Evolutionary conservation across 2,113 vertebrate genomes (phyloP).

Genomic region (Peromyscus californicus): DNA sequence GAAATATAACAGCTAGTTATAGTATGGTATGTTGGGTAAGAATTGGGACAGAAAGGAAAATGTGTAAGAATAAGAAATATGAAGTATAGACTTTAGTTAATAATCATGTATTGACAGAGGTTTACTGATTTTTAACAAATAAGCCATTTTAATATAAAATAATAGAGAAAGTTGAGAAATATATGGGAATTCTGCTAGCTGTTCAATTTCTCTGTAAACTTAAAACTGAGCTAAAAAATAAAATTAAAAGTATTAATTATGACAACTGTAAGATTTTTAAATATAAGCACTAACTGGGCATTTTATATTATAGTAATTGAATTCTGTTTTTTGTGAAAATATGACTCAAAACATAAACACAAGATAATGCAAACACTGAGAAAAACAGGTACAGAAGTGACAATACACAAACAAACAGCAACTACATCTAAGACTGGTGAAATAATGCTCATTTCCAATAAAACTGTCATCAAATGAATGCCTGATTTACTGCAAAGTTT

Average conservation of each 20-base stretch:
- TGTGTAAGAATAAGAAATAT: background rate
- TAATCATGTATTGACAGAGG: background rate
- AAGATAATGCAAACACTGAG: conserved; percentile 1
- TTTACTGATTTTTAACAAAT: background rate
- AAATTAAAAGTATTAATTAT: background rate
- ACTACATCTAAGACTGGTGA: background rate
- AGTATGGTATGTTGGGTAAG: background rate
- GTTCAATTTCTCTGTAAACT: background rate
- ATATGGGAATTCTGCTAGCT: background rate
- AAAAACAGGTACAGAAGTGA: conserved; percentile 24
- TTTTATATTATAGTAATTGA: background rate
- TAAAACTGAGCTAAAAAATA: conserved; percentile 19
- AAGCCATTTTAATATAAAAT: background rate
- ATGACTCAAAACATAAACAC: background rate
- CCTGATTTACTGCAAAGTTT: background rate
- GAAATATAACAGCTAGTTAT: background rate
- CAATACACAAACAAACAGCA: background rate
- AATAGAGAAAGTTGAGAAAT: background rate
- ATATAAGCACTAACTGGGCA: background rate
- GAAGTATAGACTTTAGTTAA: background rate
- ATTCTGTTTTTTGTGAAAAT: conserved; percentile 31
- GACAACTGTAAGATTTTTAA: conserved; percentile 9
- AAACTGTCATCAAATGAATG: conserved; percentile 29
- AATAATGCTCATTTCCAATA: conserved; percentile 33
- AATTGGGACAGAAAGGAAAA: background rate